Base-by-base conservation (phyloP, 1,140 invertebrate species). In the Plectus sambesii region DNA sequence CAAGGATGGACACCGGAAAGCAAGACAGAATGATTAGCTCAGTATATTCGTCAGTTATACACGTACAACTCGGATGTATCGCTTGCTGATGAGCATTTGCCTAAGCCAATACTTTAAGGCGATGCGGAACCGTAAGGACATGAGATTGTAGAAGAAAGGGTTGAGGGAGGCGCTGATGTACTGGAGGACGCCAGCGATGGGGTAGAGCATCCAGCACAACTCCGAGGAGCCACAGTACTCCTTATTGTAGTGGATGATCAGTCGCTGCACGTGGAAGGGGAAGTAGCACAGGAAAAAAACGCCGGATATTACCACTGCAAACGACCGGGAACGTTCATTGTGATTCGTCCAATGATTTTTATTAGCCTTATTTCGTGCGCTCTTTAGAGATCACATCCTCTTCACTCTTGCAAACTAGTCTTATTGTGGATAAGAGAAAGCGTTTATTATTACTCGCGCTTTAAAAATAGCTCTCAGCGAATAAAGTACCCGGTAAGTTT, bases 251-350 rank as follows among this genome's bases (percentile, higher is more conserved):
- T 64, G 42, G 3, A 68, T 62, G 20, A 66, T 51, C 2, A 66
- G 25, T 1, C 63, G 48, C 39, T 66, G 53, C 12, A 66, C 38
- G 37, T 66, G 63, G 44, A 64, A 66, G 9, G 63, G 63, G 9
- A 66, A 44, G 30, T 66, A 66, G 38, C 65, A 68, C 12, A 68
- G 24, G 40, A 66, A 66, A 47, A 66, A 66, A 3, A 66, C 51
- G 17, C 48, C 46, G 1, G 63, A 51, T 1, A 66, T 59, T 8
- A 50, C 65, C 1, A 68, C 61, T 59, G 42, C n/a, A 57, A 24
- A n/a, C n/a, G n/a, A n/a, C n/a, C n/a, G n/a, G n/a, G n/a, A n/a
- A n/a, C n/a, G n/a, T n/a, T n/a, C n/a, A n/a, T n/a, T n/a, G n/a
- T n/a, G n/a, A n/a, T n/a, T n/a, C n/a, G n/a, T n/a, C n/a, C n/a